A percentile compares a stretch with the other conserved stretches of the same genome.
phyloP scores from a whole-genome alignment of 2,797 vertebrate species.

The Trachops cirrhosus region DNA sequence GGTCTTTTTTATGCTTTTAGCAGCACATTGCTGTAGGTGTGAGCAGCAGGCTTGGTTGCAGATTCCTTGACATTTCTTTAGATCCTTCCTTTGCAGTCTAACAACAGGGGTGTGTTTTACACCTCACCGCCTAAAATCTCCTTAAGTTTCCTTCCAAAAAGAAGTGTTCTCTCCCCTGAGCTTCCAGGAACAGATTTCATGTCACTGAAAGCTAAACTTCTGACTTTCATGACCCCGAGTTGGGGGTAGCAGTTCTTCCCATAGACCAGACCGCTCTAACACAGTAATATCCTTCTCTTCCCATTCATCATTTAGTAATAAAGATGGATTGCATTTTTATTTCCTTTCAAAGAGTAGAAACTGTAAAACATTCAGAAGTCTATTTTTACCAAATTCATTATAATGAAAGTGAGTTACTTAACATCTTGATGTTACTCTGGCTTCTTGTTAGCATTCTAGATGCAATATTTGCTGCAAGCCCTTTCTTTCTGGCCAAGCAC shows the following conservation, averaged over 20 bases:
- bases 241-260: background rate
- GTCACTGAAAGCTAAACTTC: background rate
- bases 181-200: background rate
- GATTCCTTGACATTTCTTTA: background rate
- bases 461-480: background rate
- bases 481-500: background rate
- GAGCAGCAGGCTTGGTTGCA: background rate
- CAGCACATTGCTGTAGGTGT: background rate
- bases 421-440: background rate
- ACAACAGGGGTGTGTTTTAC: background rate
- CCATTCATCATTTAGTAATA: background rate
- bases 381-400: background rate
- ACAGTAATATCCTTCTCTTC: background rate
- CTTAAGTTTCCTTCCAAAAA: background rate
- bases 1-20: background rate
- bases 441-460: background rate
- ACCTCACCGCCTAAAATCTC: background rate
- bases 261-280: background rate
- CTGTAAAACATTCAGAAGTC: background rate
- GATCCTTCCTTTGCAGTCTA: background rate
- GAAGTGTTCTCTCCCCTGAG: background rate
- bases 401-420: background rate
- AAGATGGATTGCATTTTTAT: background rate
- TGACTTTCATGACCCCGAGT: background rate
- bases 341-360: constrained; percentile 30